These are phyloP conservation scores for Alviniconcha strummeri DNA, from an alignment of 2,888 invertebrate species.

Conservation along the genomic window DNA sequence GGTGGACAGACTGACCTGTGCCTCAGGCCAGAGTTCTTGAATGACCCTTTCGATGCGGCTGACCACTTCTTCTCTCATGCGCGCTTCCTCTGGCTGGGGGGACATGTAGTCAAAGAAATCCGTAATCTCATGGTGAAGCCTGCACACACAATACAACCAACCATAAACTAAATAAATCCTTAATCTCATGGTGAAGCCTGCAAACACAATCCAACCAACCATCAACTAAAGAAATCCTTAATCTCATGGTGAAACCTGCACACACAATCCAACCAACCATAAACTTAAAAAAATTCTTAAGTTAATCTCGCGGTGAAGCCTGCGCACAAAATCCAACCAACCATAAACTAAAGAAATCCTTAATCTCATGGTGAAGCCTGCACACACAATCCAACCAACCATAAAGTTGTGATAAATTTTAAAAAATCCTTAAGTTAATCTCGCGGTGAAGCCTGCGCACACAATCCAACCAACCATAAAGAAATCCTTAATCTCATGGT, in stretches of 20 bases:
- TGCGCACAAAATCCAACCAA: constrained; percentile 70
- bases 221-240: constrained; percentile 87
- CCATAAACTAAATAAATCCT: constrained; percentile 85
- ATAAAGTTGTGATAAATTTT: constrained; percentile 43
- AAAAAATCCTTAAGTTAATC: constrained; percentile 91
- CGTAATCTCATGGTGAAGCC: constrained; percentile 96
- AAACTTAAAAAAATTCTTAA: constrained; percentile 89
- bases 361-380: constrained; percentile 97
- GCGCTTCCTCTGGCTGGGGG: constrained; percentile 92
- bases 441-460: constrained; percentile 91
- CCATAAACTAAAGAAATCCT: constrained; percentile 85
- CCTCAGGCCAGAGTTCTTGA: constrained; percentile 91
- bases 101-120: constrained; percentile 97
- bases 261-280: not conserved
- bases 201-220: not conserved
- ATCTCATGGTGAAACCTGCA: constrained; percentile 96
- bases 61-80: constrained; percentile 91
- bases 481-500: constrained; percentile 98
- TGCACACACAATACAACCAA: constrained; percentile 70
- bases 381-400: constrained; percentile 14
- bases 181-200: constrained; percentile 97
- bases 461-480: constrained; percentile 73
- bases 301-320: constrained; percentile 91
- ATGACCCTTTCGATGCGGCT: constrained; percentile 91
- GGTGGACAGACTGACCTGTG: constrained; percentile 73